Percentiles rank a stretch among this genome's conserved stretches.
Conservation (phyloP, 2,797 vertebrate species). For the Onychomys leucogaster region DNA sequence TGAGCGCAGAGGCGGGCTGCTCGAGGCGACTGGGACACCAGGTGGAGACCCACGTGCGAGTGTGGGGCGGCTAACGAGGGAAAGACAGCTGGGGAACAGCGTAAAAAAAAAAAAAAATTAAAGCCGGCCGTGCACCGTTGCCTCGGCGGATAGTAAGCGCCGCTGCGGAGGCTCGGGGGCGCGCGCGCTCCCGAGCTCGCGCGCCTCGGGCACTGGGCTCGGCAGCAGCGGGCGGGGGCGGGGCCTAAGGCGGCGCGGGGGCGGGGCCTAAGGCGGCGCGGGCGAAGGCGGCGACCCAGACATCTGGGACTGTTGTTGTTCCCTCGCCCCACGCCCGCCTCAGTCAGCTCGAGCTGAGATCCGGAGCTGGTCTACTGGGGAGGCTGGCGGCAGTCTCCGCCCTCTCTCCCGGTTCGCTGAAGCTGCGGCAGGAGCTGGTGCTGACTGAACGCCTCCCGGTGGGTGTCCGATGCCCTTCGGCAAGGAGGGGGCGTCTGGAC, state of each 20-base stretch:
- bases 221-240: slow-evolving; percentile 61
- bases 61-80: background rate
- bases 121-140: no score
- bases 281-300: slow-evolving; percentile 62
- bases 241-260: slow-evolving; percentile 12
- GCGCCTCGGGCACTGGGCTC: background rate
- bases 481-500: slow-evolving; percentile 47
- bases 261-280: slow-evolving; percentile 23
- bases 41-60: background rate
- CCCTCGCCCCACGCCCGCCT: background rate
- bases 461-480: slow-evolving; percentile 61
- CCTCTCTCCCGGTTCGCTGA: accelerated
- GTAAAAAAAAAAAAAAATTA: slow-evolving; percentile 37
- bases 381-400: background rate
- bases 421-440: slow-evolving; percentile 33
- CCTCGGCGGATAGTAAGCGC: accelerated
- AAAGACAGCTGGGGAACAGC: background rate
- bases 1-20: background rate
- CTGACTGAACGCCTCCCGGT: background rate
- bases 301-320: slow-evolving; percentile 80
- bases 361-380: background rate
- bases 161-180: no score
- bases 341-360: background rate
- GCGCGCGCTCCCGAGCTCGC: background rate
- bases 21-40: background rate